A percentile compares a stretch with the other conserved stretches of the same genome.
Evolutionary conservation across 23 tunicate species (phyloP).

Genomic region (Trididemnum miniatum): DNA sequence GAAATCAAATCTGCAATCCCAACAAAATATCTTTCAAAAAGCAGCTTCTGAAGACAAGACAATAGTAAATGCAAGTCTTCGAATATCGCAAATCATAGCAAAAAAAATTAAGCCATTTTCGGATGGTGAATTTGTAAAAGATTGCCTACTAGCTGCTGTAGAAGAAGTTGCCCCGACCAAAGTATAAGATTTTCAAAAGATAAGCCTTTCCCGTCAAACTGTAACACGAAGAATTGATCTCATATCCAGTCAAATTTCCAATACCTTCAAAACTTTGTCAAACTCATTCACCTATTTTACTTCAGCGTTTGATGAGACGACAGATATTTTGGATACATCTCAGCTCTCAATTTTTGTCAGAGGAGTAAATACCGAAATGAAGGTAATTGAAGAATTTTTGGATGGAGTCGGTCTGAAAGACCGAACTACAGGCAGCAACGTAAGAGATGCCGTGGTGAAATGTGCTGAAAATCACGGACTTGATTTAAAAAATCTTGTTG

Average conservation of each 20-base stretch:
- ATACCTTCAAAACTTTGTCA: background rate
- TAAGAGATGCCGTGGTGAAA: constrained; percentile 11
- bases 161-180: constrained; percentile 19
- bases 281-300: background rate
- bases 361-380: constrained; percentile 23
- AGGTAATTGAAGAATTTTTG: constrained; percentile 31
- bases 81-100: no score
- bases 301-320: no score
- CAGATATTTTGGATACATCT: no score
- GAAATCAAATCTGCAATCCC: no score
- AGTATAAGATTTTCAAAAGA: constrained; percentile 27
- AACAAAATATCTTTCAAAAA: no score
- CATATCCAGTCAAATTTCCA: background rate
- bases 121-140: no score
- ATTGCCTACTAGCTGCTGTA: constrained; percentile 20
- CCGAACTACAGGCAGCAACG: background rate
- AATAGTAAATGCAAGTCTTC: no score
- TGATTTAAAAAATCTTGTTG: constrained; percentile 26
- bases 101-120: no score
- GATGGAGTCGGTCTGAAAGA: constrained; percentile 17
- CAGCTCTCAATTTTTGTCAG: constrained; percentile 19
- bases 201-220: constrained; percentile 33
- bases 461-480: background rate
- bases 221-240: no score
- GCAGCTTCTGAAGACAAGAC: no score